Evolutionary conservation across 2,888 invertebrate species (phyloP).

Genomic region (Altica lythri): DNA sequence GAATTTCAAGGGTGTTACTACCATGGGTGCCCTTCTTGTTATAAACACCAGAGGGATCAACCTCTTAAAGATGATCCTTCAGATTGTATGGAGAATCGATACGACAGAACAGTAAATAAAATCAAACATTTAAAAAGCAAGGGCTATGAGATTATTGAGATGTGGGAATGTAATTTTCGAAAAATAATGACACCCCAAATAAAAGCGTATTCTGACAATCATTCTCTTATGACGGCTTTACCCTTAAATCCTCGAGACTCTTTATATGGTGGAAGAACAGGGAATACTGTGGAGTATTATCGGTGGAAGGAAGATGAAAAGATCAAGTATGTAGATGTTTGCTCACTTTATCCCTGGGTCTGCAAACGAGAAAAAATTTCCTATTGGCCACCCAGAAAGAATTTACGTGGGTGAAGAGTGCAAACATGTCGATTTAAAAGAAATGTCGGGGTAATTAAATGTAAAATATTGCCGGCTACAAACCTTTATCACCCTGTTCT

Average conservation of each 20-base stretch:
- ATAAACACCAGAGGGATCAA: too few species aligned
- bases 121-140: background rate
- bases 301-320: conserved; percentile 25
- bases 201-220: too few species aligned
- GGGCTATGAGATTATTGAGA: conserved; percentile 15
- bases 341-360: conserved; percentile 37
- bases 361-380: conserved; percentile 44
- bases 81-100: too few species aligned
- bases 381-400: conserved; percentile 28
- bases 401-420: too few species aligned
- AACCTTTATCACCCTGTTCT: too few species aligned
- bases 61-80: too few species aligned
- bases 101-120: conserved; percentile 21
- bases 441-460: too few species aligned
- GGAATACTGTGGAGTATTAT: conserved; percentile 16
- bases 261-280: conserved; percentile 34
- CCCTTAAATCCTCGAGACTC: conserved; percentile 32
- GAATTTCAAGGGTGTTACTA: too few species aligned
- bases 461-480: too few species aligned
- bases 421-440: too few species aligned
- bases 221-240: conserved; percentile 14
- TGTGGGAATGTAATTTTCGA: conserved; percentile 17
- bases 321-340: conserved; percentile 42
- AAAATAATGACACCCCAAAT: too few species aligned
- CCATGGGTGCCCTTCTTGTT: too few species aligned